Conservation (phyloP, 2,888 invertebrate genomes). For the Sympetrum striolatum region DNA sequence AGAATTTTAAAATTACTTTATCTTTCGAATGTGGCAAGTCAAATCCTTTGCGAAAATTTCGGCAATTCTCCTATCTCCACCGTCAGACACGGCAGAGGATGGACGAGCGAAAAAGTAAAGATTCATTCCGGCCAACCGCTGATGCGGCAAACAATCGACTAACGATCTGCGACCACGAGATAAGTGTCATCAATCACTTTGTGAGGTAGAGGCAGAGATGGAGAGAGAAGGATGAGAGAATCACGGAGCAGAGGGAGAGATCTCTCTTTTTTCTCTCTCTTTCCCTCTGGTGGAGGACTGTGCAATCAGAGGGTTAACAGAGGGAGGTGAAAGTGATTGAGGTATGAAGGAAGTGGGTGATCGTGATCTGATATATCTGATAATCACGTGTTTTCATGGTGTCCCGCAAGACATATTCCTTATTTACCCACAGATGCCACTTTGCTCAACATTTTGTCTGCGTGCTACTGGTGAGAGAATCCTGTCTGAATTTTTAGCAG, state of each 20-base stretch:
- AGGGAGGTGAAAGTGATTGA: neutral
- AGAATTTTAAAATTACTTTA: no score
- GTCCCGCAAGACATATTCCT: no score
- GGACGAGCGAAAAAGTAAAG: neutral
- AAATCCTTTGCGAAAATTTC: neutral
- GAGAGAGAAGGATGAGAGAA: neutral
- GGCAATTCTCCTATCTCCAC: neutral
- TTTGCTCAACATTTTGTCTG: no score
- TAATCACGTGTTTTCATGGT: no score
- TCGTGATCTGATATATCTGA: no score
- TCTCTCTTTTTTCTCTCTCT: neutral
- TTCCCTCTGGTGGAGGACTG: neutral
- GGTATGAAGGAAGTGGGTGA: neutral
- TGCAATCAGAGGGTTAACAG: neutral
- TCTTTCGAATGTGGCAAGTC: no score
- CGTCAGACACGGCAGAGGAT: neutral
- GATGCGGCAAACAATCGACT: constrained; percentile 28
- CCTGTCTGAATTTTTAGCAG: no score
- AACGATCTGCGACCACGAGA: constrained; percentile 19
- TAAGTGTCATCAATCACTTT: constrained; percentile 20
- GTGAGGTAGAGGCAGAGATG: neutral
- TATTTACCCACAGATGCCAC: no score
- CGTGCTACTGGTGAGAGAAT: no score
- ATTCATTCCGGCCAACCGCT: neutral
- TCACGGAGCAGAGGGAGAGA: neutral